Base-by-base conservation (phyloP, 1,140 invertebrate genomes). In the Aphaenogaster rudis region DNA sequence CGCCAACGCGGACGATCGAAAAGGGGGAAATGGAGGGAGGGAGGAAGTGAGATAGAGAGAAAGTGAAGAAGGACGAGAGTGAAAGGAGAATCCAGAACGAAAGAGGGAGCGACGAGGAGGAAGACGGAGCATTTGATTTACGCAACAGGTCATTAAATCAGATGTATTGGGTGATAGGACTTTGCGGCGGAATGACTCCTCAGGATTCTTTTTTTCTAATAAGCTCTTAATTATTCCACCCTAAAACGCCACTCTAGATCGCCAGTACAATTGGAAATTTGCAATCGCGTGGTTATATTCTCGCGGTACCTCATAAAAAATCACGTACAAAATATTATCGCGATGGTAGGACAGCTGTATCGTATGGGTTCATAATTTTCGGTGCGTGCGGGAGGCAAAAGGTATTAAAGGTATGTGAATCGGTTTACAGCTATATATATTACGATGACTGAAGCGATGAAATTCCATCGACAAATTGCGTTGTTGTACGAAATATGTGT, bases 161-260 rank as follows among this genome's bases (percentile, higher is more conserved):
- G 87, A 90, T 91, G 87, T 91, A 91, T 92, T 92, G 91, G 85
- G 77, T 86, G 88, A 92, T 88, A 88, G 86, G 88, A 86, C 71
- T 67, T 67, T 59, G 84, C 59, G 66, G 42, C 21, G 79, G 84
- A 92, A 90, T 90, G 90, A 92, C 92, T 88, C 45, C 84, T 64
- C 74, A 67, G n/a, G 77, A 87, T 87, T 77, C 69, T 87, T 66
- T 48, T 28, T 69, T 69, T 50, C 13, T 90, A 84, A 88, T 92
- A 91, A 92, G 84, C 88, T 92, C 92, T 94, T 93, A 93, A 94
- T 94, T 93, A 92, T 88, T 82, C 64, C 59, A 59, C 69, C 72
- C 33, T 39, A 57, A 54, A 33, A 6, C 57, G 57, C 13, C 63
- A 28, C 28, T 28, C 28, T 28, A 28, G 63, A 15, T 67, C 28